Evolutionary conservation across 2,113 vertebrate species (phyloP).

Genomic region (Heptranchias perlo): DNA sequence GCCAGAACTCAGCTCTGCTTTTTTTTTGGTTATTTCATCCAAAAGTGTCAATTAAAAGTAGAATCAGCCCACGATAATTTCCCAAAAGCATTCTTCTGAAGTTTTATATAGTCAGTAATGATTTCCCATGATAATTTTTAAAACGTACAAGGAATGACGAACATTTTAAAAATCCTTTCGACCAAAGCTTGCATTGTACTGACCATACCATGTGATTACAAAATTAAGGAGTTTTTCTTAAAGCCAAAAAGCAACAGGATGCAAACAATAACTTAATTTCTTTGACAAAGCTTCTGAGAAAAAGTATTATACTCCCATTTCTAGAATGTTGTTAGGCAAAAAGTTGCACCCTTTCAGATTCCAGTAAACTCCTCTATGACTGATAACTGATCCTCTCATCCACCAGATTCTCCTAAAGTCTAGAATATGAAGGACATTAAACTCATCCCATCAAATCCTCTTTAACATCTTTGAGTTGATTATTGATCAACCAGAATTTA

Average conservation of each 20-base stretch:
- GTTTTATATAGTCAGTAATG: not conserved
- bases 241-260: conserved; percentile 24
- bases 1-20: not conserved
- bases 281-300: conserved; percentile 1
- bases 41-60: conserved; percentile 22
- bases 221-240: conserved; percentile 17
- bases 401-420: not conserved
- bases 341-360: not conserved
- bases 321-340: not conserved
- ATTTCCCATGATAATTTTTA: conserved; percentile 28
- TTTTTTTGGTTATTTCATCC: conserved; percentile 1
- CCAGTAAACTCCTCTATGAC: not conserved
- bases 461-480: not conserved
- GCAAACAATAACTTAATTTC: conserved; percentile 7
- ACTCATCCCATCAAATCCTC: not conserved
- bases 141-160: not conserved
- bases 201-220: not conserved
- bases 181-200: conserved; percentile 1
- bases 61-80: not conserved
- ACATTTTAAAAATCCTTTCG: conserved; percentile 1
- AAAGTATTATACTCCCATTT: not conserved
- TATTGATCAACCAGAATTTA: not conserved
- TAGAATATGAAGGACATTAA: not conserved
- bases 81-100: conserved; percentile 23
- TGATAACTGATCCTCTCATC: not conserved